Base-by-base conservation (phyloP, 2,888 invertebrate genomes). In the Drosophila imparisetae region DNA sequence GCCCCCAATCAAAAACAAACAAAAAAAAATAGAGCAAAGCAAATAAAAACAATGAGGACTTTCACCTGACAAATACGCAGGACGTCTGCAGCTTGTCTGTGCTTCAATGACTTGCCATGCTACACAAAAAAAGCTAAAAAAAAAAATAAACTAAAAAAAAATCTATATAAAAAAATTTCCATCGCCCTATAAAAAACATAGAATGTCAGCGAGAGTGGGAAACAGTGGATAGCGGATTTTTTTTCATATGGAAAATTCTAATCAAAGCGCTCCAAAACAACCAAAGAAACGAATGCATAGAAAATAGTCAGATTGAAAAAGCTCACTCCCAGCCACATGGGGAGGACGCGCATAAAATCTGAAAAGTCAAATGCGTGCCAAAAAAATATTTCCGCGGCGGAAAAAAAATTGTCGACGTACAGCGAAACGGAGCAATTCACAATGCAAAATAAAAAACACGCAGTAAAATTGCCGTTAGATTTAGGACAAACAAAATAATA, bases 11-110 rank as follows among this genome's bases (percentile, higher is more conserved):
- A 59, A 42, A 45, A 55, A 29, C 18, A 27, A 58, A 61, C 24
- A 45, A 34, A 57, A 49, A 57, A 57, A 78, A 74, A 69, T 66
- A 53, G 60, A 77, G 50, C 70, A 62, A 66, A 70, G 53, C 68
- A 72, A 68, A 83, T 70, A 50, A 68, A 71, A 68, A 76, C 53
- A 83, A 60, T 53, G 72, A 83, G 81, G 77, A 86, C 90, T 86
- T 86, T 90, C 86, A 86, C 86, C 86, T 90, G 83, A 71, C 68
- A 88, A 80, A 81, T 71, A 78, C 81, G 75, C 74, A 74, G 73
- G 66, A 77, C 80, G 89, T 88, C 85, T 90, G 86, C 79, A 75
- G 75, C 86, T 78, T 88, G 89, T 86, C 86, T 85, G 85, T 82
- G 67, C 76, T 81, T 72, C 76, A 89, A 76, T 81, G 84, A 72